A percentile compares a stretch with the other conserved stretches of the same genome.
These are phyloP conservation scores for Microctonus aethiopoides DNA, from an alignment of 2,888 invertebrate genomes.

Conservation along the genomic window DNA sequence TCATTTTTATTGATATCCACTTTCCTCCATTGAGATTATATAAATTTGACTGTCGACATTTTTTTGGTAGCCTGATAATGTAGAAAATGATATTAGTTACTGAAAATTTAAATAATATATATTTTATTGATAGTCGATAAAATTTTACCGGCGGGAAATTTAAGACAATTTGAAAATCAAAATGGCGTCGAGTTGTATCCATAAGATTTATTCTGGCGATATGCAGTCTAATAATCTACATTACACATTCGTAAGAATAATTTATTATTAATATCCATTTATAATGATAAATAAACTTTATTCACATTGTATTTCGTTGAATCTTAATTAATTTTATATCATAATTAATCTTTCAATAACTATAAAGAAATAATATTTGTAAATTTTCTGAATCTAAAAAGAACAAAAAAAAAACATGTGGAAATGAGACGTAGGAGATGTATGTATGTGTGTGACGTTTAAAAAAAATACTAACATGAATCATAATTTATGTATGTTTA, in stretches of 20 bases:
- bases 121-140: no score
- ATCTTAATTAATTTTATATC: no score
- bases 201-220: no score
- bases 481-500: constrained; percentile 46
- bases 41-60: not conserved
- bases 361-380: no score
- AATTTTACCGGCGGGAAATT: not conserved
- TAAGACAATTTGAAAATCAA: not conserved
- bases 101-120: no score
- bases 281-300: no score
- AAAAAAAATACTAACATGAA: constrained; percentile 38
- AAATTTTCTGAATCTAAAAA: no score
- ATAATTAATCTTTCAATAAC: no score
- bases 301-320: no score
- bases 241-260: no score
- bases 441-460: constrained; percentile 25
- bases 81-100: not conserved
- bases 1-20: not conserved
- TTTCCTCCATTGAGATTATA: not conserved
- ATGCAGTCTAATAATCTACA: no score
- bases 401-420: not conserved
- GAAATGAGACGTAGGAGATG: not conserved
- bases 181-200: not conserved
- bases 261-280: no score
- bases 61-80: not conserved